A percentile compares a stretch with the other conserved stretches of the same genome.
Evolutionary conservation across 2,888 invertebrate species (phyloP).

Genomic region (Diaphora mendica): DNA sequence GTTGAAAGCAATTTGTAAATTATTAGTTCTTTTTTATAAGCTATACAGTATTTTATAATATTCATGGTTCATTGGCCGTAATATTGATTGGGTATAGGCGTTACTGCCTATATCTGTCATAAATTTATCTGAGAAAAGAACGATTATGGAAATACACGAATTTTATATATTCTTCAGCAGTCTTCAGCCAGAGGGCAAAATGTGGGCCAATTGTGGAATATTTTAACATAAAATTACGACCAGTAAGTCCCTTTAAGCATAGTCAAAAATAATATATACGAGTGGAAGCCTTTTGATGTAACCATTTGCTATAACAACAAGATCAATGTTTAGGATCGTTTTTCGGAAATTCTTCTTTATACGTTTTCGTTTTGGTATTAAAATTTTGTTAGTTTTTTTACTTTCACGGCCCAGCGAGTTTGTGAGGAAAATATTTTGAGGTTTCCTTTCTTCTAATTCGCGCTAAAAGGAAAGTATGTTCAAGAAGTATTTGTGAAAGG

Average conservation of each 20-base stretch:
- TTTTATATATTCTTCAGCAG: constrained; percentile 17
- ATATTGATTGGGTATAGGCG: neutral
- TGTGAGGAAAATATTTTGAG: neutral
- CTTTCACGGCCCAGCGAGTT: neutral
- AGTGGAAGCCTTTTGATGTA: neutral
- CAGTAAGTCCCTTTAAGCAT: neutral
- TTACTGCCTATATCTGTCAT: neutral
- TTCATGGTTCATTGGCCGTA: neutral
- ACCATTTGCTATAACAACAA: neutral
- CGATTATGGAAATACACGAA: constrained; percentile 17
- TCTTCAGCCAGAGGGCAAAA: constrained; percentile 7
- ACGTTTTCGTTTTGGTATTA: neutral
- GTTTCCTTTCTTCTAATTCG: neutral
- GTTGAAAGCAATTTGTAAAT: neutral
- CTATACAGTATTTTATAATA: neutral
- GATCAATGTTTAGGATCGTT: neutral
- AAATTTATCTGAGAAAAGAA: constrained; percentile 1
- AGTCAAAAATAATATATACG: neutral
- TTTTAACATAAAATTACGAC: constrained; percentile 16
- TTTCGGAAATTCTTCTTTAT: neutral
- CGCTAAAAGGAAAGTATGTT: neutral
- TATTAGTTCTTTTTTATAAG: neutral
- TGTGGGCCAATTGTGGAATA: constrained; percentile 18
- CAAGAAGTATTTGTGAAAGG: neutral
- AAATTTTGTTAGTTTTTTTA: neutral